Conservation (phyloP, 53 echinoderm and acorn worm species). For the Patiria pectinifera region DNA sequence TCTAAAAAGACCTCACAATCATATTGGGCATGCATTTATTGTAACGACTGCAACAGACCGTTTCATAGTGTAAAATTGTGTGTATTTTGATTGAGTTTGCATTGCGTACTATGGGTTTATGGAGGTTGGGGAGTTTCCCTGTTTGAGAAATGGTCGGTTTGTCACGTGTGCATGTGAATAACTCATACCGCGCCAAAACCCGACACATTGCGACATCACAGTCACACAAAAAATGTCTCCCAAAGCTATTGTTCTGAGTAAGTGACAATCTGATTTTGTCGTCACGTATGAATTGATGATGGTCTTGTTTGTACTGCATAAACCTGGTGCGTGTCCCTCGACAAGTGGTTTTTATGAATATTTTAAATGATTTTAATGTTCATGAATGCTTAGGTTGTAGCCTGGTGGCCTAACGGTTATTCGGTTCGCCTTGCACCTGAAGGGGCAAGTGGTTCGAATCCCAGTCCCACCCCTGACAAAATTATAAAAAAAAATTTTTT, state of each 20-base stretch:
- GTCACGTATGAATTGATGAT: neutral
- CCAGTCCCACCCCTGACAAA: constrained; percentile 27
- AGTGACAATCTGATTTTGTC: neutral
- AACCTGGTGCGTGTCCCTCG: neutral
- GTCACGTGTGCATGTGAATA: neutral
- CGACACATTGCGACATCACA: neutral
- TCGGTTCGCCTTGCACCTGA: constrained; percentile 41
- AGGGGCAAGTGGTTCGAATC: constrained; percentile 41
- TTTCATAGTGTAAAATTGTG: neutral
- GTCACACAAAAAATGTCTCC: neutral
- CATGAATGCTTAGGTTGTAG: neutral
- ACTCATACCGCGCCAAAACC: neutral
- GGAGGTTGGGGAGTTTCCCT: neutral
- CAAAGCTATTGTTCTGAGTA: neutral
- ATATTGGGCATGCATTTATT: too few relatives aligned
- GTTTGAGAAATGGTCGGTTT: neutral
- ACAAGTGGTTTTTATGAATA: neutral
- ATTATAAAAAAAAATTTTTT: constrained; percentile 10
- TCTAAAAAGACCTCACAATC: too few relatives aligned
- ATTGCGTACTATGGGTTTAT: neutral
- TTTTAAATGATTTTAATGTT: neutral
- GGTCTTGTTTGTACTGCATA: too few relatives aligned
- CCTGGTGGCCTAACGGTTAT: constrained; percentile 50
- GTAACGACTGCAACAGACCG: neutral
- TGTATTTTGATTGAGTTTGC: neutral